phyloP scores from a whole-genome alignment of 2,797 vertebrate species.

The Pteronotus mesoamericanus region DNA sequence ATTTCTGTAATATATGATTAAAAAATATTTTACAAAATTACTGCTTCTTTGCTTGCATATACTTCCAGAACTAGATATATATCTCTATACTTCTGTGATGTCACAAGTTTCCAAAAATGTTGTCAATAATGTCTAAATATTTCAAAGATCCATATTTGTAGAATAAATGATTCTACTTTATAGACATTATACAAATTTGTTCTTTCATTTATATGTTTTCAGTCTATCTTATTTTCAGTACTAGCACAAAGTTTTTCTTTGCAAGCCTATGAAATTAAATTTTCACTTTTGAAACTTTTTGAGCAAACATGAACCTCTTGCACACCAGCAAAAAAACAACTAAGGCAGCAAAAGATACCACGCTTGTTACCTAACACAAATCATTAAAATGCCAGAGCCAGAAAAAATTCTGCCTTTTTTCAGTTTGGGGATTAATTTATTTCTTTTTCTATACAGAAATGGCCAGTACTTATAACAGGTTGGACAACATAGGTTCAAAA shows the following conservation, averaged over 20 bases:
- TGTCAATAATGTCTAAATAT: not conserved
- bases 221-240: not conserved
- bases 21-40: too few species aligned
- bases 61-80: not conserved
- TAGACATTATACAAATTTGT: not conserved
- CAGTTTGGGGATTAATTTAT: not conserved
- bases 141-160: not conserved
- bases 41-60: not conserved
- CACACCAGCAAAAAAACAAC: not conserved
- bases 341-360: not conserved
- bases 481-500: not conserved
- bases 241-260: not conserved
- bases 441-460: not conserved
- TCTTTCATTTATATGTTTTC: not conserved
- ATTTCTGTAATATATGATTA: not conserved
- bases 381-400: not conserved
- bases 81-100: not conserved
- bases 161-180: not conserved
- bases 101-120: not conserved
- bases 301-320: not conserved
- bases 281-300: not conserved
- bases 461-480: not conserved
- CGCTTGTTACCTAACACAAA: not conserved
- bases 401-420: not conserved
- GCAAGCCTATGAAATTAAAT: not conserved